Evolutionary conservation across 2,113 vertebrate species (phyloP), one percentile per base, ranked within the genome.

Genomic region (Tamias sibiricus): DNA sequence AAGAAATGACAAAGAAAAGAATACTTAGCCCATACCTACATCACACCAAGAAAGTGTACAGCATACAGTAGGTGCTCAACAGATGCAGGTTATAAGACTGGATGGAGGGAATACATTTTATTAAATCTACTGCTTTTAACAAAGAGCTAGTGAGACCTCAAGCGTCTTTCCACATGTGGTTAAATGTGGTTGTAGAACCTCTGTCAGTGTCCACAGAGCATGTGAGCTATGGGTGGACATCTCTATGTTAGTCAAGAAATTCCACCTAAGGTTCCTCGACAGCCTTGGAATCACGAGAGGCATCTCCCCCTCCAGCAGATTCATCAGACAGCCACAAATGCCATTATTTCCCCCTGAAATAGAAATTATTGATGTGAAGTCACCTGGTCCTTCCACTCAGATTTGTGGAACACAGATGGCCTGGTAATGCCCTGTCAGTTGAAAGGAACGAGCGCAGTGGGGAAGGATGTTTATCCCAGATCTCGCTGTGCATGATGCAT

Each of bases 401-500:
- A 92, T 85, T 66, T 89, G 81, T 82, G 49, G 77, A 82, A 49
- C 64, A 57, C 84, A 95, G 71, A 95, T 90, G 64, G 30, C 69
- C 7, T 64, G 30, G 49, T 71, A 83, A 86, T 0, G 1, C 57
- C 71, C 40, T 42, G 24, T 91, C 87, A 91, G 13, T 57, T 2
- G 8, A 62, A 95, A 95, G 49, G 68, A 81, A 47, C 69, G 69
- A 84, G 64, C 14, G 1, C 26, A 35, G 40, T 28, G 12, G n/a
- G 68, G 68, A 74, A 32, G 68, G 42, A 86, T 49, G n/a, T 16
- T 28, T 59, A 64, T 20, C 40, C 69, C 52, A 40, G 40, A 82
- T 49, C 44, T 76, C 24, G 69, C 74, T 14, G 47, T 13, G 16
- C 47, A 10, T 40, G 62, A 86, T 49, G 35, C 35, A 52, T 44